Evolutionary conservation across 37 sponge, comb jelly and placozoan species (phyloP).

Genomic region (Geodia barretti): DNA sequence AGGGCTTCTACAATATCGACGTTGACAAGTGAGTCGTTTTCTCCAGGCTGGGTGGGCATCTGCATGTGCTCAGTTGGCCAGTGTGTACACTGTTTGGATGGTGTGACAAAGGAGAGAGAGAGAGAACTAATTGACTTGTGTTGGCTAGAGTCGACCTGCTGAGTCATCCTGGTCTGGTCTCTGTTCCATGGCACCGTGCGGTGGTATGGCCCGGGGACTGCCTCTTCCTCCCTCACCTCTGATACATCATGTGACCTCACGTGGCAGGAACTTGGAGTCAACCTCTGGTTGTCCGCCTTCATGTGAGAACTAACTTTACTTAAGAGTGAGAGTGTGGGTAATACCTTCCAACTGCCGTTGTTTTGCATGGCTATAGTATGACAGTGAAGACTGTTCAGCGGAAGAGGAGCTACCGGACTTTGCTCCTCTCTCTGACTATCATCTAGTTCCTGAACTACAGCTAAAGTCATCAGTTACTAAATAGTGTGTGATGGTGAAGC

Average conservation of each 20-base stretch:
- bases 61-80: not conserved
- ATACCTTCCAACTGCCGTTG: not conserved
- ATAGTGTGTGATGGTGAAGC: not conserved
- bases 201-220: constrained; percentile 70
- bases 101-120: not conserved
- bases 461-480: constrained; percentile 10
- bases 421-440: not conserved
- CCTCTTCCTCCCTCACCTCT: constrained; percentile 67
- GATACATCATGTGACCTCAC: constrained; percentile 75
- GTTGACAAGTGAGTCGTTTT: constrained; percentile 44
- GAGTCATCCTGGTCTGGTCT: constrained; percentile 42
- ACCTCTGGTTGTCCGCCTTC: constrained; percentile 71
- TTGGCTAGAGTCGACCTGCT: constrained; percentile 77
- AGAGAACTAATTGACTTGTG: too few relatives aligned
- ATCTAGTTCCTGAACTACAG: constrained; percentile 29
- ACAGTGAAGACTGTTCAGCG: constrained; percentile 15
- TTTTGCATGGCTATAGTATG: constrained; percentile 10
- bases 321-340: not conserved
- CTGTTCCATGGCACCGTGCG: constrained; percentile 69
- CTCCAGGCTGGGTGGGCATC: not conserved
- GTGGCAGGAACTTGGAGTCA: constrained; percentile 58
- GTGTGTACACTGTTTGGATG: not conserved
- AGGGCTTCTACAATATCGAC: constrained; percentile 66
- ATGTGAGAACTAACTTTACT: constrained; percentile 10
- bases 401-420: constrained; percentile 16